Base-by-base conservation (phyloP, 1,140 invertebrate genomes). In the Saxidomus purpurata region DNA sequence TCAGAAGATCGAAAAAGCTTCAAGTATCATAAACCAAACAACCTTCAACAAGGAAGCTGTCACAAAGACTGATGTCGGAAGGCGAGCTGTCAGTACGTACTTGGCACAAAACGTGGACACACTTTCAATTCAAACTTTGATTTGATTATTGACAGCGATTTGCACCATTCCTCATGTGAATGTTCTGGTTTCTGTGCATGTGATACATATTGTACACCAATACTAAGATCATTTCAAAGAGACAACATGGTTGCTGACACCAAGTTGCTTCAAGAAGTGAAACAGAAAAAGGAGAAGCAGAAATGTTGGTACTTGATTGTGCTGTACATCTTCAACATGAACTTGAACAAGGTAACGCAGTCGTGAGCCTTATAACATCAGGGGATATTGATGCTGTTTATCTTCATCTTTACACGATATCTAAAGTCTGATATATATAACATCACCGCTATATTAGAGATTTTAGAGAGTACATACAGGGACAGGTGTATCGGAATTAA, bases 351-450 rank as follows among this genome's bases (percentile, higher is more conserved):
- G 67, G 52, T 40, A 80, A 89, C 17, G 31, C 34, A 34, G 67
- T 61, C 28, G 63, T 83, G n/a, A 90, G 88, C 55, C 36, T 89
- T 47, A 74, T 85, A 28, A 85, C 88, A 13, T 89, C 88, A 34
- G 89, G 81, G 25, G 81, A 90, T 47, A 90, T 90, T 47, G 81
- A 90, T 49, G 40, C 81, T 38, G 61, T 90, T 34, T 19, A 55
- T 1, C 43, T 90, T 61, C 89, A 85, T n/a, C n/a, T n/a, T n/a
- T n/a, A n/a, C n/a, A n/a, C n/a, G n/a, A n/a, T n/a, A n/a, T n/a
- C n/a, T n/a, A n/a, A n/a, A n/a, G n/a, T n/a, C n/a, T n/a, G n/a
- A n/a, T n/a, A n/a, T n/a, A n/a, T n/a, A n/a, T n/a, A n/a, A n/a
- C n/a, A n/a, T n/a, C n/a, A n/a, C n/a, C n/a, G n/a, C n/a, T n/a